Base-by-base conservation (phyloP, 2,888 invertebrate species). In the Mythimna vitellina region DNA sequence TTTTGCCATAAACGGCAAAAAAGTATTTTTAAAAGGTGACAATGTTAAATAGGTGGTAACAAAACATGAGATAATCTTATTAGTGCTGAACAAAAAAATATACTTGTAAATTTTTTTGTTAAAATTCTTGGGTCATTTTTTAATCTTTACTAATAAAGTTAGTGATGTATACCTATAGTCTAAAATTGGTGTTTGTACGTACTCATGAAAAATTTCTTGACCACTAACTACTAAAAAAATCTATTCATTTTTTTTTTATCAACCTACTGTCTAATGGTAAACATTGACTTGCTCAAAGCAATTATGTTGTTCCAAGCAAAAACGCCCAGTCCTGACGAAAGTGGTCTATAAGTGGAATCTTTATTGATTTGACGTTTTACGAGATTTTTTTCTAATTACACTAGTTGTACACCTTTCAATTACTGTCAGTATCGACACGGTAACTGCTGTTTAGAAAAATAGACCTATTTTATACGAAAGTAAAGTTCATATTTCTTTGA, bases 381-480 rank as follows among this genome's bases (percentile, higher is more conserved):
- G 70, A 53, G 76, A 66, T 85, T 88, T 88, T 88, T 88, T 83
- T 80, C 80, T 85, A 81, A 89, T 88, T 82, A 80, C 76, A 77
- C 78, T 73, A 75, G 81, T 82, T 83, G 79, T 81, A 82, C 74
- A 81, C 80, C 80, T 73, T 81, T 86, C 85, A 89, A 89, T 89
- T 87, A 86, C 83, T 81, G 76, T 74, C 76, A 79, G 71, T 73
- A 74, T 74, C 56, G 71, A 74, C 66, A 73, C 29, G 38, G 56
- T 74, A 38, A 65, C 64, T 56, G 25, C 60, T 74, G 53, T 65
- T 61, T 65, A 63, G 67, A 65, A 81, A 68, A 78, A 60, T 64
- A 72, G 25, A 77, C 78, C 67, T 73, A 22, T 29, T 54, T 54
- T 62, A 38, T 58, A 17, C 0, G 42, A 0, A 0, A 5, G 35